A percentile compares a stretch with the other conserved stretches of the same genome.
These are phyloP conservation scores for Malurus alboscapulatus DNA, from an alignment of 2,113 vertebrate species.

Conservation along the genomic window DNA sequence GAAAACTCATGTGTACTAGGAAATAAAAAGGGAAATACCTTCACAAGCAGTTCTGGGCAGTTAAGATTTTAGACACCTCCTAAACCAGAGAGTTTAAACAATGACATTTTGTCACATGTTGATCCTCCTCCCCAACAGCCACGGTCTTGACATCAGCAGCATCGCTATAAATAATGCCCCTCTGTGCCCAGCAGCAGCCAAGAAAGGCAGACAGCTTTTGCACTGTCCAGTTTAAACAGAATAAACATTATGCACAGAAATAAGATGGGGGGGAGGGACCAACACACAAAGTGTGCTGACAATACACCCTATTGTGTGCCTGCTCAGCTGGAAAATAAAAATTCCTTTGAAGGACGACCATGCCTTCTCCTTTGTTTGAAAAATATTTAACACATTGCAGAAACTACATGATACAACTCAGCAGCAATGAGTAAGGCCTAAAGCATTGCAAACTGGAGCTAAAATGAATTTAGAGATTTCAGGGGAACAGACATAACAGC, in stretches of 20 bases:
- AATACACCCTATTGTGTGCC: not conserved
- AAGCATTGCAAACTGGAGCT: not conserved
- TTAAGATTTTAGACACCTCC: not conserved
- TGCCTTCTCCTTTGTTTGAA: not conserved
- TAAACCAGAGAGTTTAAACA: not conserved
- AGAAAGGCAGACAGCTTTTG: not conserved
- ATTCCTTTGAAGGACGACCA: not conserved
- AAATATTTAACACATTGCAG: not conserved
- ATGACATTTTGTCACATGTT: not conserved
- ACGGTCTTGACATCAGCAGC: not conserved
- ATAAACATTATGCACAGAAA: slow-evolving; percentile 4
- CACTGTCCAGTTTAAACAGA: not conserved
- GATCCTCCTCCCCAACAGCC: not conserved
- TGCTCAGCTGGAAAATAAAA: not conserved
- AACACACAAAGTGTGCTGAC: not conserved
- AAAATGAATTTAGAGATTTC: not conserved
- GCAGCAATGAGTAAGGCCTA: not conserved
- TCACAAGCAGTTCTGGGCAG: not conserved
- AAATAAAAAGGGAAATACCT: not conserved
- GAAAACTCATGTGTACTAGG: not conserved
- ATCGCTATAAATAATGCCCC: not conserved
- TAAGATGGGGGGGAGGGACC: not conserved
- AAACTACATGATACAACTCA: not conserved
- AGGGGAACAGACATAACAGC: not conserved
- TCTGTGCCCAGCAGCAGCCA: not conserved